Conservation (phyloP, 1,140 invertebrate species). For the Mamestra configurata region DNA sequence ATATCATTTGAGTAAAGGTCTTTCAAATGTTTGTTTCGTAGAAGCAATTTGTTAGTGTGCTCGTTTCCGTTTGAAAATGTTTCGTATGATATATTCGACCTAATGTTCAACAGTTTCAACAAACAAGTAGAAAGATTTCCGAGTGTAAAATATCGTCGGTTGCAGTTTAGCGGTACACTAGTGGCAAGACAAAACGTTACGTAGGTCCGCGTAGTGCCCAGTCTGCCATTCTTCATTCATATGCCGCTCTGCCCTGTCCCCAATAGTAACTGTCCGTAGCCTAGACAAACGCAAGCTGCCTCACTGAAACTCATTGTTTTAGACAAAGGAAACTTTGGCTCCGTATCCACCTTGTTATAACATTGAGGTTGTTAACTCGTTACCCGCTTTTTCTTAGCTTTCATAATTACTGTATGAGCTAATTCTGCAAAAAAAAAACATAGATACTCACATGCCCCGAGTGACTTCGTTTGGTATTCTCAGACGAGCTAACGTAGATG, state of each 20-base stretch:
- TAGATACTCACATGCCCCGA: not conserved
- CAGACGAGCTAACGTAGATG: not conserved
- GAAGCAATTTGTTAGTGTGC: not conserved
- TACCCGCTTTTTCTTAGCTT: constrained; percentile 50
- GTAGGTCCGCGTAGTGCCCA: constrained; percentile 16
- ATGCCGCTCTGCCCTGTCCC: constrained; percentile 46
- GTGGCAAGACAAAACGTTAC: constrained; percentile 36
- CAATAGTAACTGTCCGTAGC: constrained; percentile 52
- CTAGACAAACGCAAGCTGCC: constrained; percentile 59
- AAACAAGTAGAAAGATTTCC: constrained; percentile 17
- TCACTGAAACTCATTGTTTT: constrained; percentile 62
- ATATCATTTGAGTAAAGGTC: not conserved
- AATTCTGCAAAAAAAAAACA: not conserved
- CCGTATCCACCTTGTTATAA: constrained; percentile 57
- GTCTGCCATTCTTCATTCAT: constrained; percentile 55
- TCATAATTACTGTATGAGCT: constrained; percentile 41
- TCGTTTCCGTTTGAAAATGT: constrained; percentile 20
- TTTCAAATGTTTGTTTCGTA: not conserved
- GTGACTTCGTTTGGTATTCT: not conserved
- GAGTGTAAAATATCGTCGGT: constrained; percentile 42
- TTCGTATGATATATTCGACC: constrained; percentile 3
- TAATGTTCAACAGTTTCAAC: constrained; percentile 19
- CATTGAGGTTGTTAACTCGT: constrained; percentile 46
- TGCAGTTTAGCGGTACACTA: constrained; percentile 20
- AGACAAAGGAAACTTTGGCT: constrained; percentile 61